Evolutionary conservation across 35 echinoderm and acorn worm species (phyloP), one percentile per base, ranked within the genome.

Genomic region (Hemicentrotus pulcherrimus): DNA sequence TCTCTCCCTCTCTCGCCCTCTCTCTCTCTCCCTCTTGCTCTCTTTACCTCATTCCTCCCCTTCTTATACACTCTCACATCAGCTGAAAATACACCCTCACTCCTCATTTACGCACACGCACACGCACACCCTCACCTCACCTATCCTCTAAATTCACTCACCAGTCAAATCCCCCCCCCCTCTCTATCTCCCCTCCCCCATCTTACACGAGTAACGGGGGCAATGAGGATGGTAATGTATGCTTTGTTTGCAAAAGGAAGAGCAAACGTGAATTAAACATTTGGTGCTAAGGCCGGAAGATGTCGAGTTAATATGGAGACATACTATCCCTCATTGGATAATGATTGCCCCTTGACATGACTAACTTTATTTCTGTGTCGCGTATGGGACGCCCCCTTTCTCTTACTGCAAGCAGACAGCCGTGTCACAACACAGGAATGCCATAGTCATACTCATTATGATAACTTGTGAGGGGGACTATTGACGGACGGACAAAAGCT

Each of bases 251-350:
- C 31, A 2, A 33, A 90, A 47, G 88, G 33, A 90, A 18, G 88
- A 45, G 88, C 32, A n/a, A 19, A 86, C 86, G 86, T 86, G 86
- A 86, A 90, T 90, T 90, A 90, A 90, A 32, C 88, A 90, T 90
- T 47, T 47, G 14, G 88, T 47, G 52, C 19, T 16, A 78, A 78
- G 46, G 88, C 88, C 13, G 88, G n/a, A 32, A 28, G 88, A 30
- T 22, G 30, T 47, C 88, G 65, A n/a, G 65, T 78, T 78, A 78
- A 78, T 78, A 78, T n/a, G 65, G 65, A 6, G 65, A 78, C 65
- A 78, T 28, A 78, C 65, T 22, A 78, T 78, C 65, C 65, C 24
- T 78, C 65, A n/a, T 78, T 78, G 28, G 65, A 78, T n/a, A 78
- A 78, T 78, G 65, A 78, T 78, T n/a, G 28, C 65, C 65, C 65